phyloP scores from a whole-genome alignment of 2,797 vertebrate species.

The Labeo calbasu region DNA sequence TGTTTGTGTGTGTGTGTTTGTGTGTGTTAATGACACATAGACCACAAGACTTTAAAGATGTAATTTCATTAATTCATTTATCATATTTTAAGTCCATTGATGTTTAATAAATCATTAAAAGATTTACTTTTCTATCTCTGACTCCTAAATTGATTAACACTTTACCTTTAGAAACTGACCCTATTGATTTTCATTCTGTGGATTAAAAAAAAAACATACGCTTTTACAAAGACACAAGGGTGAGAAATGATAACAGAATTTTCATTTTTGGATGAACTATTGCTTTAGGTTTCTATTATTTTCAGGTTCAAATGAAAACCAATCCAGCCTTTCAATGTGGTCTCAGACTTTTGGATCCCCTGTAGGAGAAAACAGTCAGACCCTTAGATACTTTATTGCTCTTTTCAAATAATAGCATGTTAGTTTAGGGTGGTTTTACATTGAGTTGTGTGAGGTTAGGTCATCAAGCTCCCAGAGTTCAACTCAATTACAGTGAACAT shows the following conservation, averaged over 20 bases:
- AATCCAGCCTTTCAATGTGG: neutral
- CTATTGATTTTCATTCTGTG: neutral
- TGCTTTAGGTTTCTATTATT: neutral
- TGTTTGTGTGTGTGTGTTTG: neutral
- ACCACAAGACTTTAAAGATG: neutral
- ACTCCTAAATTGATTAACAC: neutral
- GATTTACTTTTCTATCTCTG: neutral
- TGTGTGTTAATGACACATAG: neutral
- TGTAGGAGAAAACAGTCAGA: conserved; percentile 22
- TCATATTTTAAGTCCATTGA: neutral
- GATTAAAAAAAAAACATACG: neutral
- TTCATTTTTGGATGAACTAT: conserved; percentile 3
- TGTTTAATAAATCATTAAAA: neutral
- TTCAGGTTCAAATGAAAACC: neutral
- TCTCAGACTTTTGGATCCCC: conserved; percentile 13
- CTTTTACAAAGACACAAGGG: neutral
- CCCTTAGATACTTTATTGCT: conserved; percentile 37
- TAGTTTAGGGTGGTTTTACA: conserved; percentile 64
- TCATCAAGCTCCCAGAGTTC: conserved; percentile 11
- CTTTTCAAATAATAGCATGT: conserved; percentile 33
- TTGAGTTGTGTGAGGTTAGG: conserved; percentile 14
- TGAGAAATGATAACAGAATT: neutral
- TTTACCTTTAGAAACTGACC: neutral
- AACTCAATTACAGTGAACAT: neutral
- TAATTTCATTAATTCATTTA: neutral